These are phyloP conservation scores for Osmerus mordax DNA, from an alignment of 2,113 vertebrate species.

Conservation along the genomic window DNA sequence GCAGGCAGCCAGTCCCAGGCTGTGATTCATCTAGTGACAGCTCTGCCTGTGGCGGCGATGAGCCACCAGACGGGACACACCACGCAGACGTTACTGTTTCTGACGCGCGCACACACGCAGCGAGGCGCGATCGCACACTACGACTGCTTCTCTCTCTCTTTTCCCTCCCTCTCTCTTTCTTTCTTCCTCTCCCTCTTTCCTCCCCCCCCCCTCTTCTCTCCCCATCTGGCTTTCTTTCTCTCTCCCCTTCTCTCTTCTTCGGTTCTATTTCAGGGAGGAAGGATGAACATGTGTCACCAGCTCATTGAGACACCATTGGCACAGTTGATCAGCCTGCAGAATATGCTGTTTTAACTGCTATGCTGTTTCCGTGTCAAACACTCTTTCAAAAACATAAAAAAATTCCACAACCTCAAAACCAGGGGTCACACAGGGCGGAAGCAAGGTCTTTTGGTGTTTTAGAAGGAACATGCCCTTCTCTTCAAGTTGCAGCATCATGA, in stretches of 20 bases:
- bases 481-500: neutral
- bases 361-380: too few species aligned
- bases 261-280: neutral
- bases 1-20: slow-evolving; percentile 63
- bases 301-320: too few species aligned
- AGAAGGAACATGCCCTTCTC: neutral
- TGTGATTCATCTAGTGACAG: slow-evolving; percentile 74
- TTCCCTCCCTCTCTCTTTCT: neutral
- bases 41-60: slow-evolving; percentile 61
- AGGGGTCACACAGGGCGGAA: too few species aligned
- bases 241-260: neutral
- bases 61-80: slow-evolving; percentile 53
- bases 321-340: too few species aligned
- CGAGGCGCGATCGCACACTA: neutral
- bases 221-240: neutral
- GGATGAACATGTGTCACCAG: too few species aligned
- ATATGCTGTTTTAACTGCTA: too few species aligned
- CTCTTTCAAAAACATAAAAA: too few species aligned
- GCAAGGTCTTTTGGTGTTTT: too few species aligned
- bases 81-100: neutral
- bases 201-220: slow-evolving; percentile 1
- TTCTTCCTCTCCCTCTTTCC: slow-evolving; percentile 13
- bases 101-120: slow-evolving; percentile 19
- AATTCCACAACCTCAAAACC: too few species aligned
- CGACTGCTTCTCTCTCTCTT: too few species aligned